Evolutionary conservation across 2,113 vertebrate genomes (phyloP).

Genomic region (Etheostoma spectabile): DNA sequence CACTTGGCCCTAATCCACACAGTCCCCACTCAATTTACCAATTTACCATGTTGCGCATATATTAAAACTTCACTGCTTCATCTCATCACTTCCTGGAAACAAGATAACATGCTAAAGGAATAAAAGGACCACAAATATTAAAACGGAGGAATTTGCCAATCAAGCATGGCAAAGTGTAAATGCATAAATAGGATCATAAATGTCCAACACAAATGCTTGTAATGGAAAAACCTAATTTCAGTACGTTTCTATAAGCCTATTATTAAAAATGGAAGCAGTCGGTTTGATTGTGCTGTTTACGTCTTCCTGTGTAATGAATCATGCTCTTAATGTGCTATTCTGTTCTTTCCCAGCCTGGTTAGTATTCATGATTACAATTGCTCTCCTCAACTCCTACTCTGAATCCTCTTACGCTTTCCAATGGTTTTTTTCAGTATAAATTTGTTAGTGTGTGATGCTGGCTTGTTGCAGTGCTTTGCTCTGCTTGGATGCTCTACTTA

Average conservation of each 20-base stretch:
- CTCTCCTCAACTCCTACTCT: slow-evolving; percentile 33
- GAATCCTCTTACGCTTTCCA: slow-evolving; percentile 47
- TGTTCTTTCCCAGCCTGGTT: slow-evolving; percentile 39
- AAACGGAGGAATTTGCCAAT: slow-evolving; percentile 40
- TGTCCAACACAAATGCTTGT: slow-evolving; percentile 46
- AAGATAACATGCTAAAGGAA: slow-evolving; percentile 30
- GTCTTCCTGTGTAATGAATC: slow-evolving; percentile 45
- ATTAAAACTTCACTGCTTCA: slow-evolving; percentile 31
- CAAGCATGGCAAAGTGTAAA: slow-evolving; percentile 27
- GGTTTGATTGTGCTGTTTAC: slow-evolving; percentile 34
- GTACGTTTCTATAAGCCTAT: slow-evolving; percentile 45
- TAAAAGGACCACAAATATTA: slow-evolving; percentile 28
- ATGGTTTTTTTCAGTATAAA: slow-evolving; percentile 47
- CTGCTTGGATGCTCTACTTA: slow-evolving; percentile 61
- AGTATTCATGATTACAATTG: slow-evolving; percentile 61
- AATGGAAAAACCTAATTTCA: slow-evolving; percentile 59
- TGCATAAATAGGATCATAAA: slow-evolving; percentile 62
- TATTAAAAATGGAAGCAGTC: slow-evolving; percentile 40
- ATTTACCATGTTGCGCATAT: slow-evolving; percentile 37
- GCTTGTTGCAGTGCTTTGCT: slow-evolving; percentile 23
- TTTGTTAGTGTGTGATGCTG: slow-evolving; percentile 38
- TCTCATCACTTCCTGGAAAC: slow-evolving; percentile 21
- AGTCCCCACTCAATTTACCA: slow-evolving; percentile 36
- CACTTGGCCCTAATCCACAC: slow-evolving; percentile 42
- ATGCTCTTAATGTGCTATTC: slow-evolving; percentile 57